Conservation (phyloP, 2,113 vertebrate species). For the Emydocephalus ijimae region DNA sequence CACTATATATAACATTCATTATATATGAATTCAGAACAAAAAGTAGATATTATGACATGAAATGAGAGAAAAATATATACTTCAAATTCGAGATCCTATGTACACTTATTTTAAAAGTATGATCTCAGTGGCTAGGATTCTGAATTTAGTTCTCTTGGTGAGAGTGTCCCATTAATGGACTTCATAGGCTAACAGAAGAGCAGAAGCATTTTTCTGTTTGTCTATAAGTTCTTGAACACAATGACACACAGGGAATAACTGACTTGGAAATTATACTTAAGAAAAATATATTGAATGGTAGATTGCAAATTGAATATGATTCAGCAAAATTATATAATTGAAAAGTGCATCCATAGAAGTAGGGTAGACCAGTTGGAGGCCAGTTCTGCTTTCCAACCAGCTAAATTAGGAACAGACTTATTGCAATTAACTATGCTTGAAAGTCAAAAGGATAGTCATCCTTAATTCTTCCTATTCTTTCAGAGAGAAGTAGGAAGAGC, state of each 20-base stretch:
- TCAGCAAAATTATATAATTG: not conserved
- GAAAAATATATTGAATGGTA: not conserved
- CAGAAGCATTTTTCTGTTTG: not conserved
- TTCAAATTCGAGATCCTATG: not conserved
- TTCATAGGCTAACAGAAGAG: not conserved
- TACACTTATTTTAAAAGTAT: not conserved
- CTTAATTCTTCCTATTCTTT: not conserved
- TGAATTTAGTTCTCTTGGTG: not conserved
- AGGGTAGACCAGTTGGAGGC: not conserved
- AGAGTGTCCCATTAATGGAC: not conserved
- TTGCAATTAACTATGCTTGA: not conserved
- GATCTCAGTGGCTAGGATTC: not conserved
- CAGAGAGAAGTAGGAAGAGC: not conserved
- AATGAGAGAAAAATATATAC: not conserved
- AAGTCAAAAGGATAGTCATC: not conserved
- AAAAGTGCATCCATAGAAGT: not conserved
- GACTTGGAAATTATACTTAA: not conserved
- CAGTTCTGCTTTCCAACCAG: not conserved
- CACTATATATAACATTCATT: too few relatives aligned
- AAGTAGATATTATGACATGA: not conserved
- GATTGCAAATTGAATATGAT: not conserved
- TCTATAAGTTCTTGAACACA: not conserved
- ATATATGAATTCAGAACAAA: not conserved
- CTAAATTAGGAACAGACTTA: not conserved
- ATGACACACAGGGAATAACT: not conserved